Evolutionary conservation across 2,113 vertebrate species (phyloP), one percentile per base, ranked within the genome.

Genomic region (Hippocampus mohnikei): DNA sequence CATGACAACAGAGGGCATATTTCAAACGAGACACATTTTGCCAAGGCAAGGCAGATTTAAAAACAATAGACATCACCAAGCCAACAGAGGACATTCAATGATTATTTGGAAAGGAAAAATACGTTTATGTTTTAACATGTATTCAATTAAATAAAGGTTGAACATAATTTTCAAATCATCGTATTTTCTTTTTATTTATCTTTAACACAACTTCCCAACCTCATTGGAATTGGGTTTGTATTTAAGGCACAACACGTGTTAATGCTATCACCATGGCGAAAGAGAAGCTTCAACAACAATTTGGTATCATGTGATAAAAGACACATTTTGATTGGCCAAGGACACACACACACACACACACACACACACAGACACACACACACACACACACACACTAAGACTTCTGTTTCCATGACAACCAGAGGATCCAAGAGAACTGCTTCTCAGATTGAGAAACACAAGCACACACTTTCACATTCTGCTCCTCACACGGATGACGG

Each of bases 371-470:
- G 29, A 18, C 58, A 8, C 58, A 18, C 27, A 33, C 58, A 60
- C 58, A 60, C 58, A 37, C 56, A 29, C 25, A 59, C 56, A 27
- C 56, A 27, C 23, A 3, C 56, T 63, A 71, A 63, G 55, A 67
- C 41, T 67, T 80, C 85, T 84, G 89, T 92, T 92, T 81, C 90
- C 84, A 89, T 90, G 89, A 61, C 91, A 82, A 92, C 91, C 37
- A 4, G 33, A 46, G 79, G 79, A 83, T 88, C 18, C 60, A n/a
- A 80, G 78, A 90, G 90, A 85, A 90, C 52, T 76, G 90, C 79
- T 90, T 79, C 59, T 70, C 84, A 67, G 18, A 66, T 72, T 80
- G 74, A 66, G 71, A 78, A 88, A 79, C 52, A 78, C 59, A 37
- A 40, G 61, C 44, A 55, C n/a, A 69, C 66, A 67, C 20, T 21